A percentile compares a stretch with the other conserved stretches of the same genome.
phyloP scores from a whole-genome alignment of 2,113 vertebrate genomes.

The Dicaeum eximium region DNA sequence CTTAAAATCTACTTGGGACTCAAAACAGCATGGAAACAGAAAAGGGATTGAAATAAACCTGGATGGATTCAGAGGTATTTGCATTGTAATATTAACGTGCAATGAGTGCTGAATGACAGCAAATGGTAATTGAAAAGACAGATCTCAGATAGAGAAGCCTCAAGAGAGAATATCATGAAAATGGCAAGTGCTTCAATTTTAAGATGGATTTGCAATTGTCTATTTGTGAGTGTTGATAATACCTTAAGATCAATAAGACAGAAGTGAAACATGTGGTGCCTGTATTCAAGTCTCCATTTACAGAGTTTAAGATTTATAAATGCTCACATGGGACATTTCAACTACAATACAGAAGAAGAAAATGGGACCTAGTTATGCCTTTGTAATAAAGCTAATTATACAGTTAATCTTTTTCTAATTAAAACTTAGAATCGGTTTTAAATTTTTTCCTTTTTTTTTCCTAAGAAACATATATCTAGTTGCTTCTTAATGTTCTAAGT shows the following conservation, averaged over 20 bases:
- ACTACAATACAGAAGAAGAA: neutral
- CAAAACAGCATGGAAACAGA: neutral
- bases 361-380: neutral
- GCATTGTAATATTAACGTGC: neutral
- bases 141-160: neutral
- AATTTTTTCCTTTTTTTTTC: neutral
- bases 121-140: conserved; percentile 6
- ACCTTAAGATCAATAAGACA: neutral
- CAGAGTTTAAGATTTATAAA: neutral
- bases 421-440: neutral
- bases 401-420: neutral
- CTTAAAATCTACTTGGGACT: neutral
- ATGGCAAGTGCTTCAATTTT: neutral
- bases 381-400: neutral
- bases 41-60: neutral
- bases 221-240: neutral
- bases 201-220: neutral
- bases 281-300: neutral
- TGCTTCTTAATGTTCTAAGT: neutral
- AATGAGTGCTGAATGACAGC: neutral
- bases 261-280: neutral
- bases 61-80: neutral
- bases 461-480: neutral
- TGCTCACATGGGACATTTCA: neutral
- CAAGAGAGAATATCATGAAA: neutral